A percentile compares a stretch with the other conserved stretches of the same genome.
Evolutionary conservation across 2,888 invertebrate genomes (phyloP).

Genomic region (Acholoe squamosa): DNA sequence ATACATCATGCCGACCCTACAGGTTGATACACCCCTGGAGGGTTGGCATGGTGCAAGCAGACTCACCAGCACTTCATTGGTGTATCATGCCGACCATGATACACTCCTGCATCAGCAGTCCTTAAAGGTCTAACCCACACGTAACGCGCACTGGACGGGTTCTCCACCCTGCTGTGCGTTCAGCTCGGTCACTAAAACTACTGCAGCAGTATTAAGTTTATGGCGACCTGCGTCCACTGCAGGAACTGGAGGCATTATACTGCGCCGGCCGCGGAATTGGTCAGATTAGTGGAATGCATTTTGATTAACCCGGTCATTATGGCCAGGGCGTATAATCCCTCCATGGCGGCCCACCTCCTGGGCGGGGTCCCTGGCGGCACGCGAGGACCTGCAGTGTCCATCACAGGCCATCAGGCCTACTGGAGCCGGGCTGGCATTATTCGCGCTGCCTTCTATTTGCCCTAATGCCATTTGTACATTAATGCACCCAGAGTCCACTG

Average conservation of each 20-base stretch:
- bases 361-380: constrained; percentile 14
- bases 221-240: constrained; percentile 28
- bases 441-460: constrained; percentile 47
- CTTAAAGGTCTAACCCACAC: no score
- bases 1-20: no score
- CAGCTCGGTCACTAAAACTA: constrained; percentile 45
- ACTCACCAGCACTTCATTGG: no score
- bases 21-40: no score
- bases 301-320: constrained; percentile 60
- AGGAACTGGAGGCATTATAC: constrained; percentile 24
- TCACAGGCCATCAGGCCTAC: constrained; percentile 28
- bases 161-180: neutral
- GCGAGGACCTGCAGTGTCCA: constrained; percentile 53
- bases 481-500: constrained; percentile 40
- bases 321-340: constrained; percentile 20
- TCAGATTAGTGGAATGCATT: constrained; percentile 60
- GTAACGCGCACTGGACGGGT: constrained; percentile 15
- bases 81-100: no score
- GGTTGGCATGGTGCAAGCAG: no score
- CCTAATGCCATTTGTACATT: constrained; percentile 62
- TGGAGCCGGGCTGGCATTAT: neutral
- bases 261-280: constrained; percentile 30
- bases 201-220: constrained; percentile 31
- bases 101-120: no score
- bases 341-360: constrained; percentile 26